A percentile compares a stretch with the other conserved stretches of the same genome.
These are phyloP conservation scores for Nephrotoma flavescens DNA, from an alignment of 2,888 invertebrate species.

Conservation along the genomic window DNA sequence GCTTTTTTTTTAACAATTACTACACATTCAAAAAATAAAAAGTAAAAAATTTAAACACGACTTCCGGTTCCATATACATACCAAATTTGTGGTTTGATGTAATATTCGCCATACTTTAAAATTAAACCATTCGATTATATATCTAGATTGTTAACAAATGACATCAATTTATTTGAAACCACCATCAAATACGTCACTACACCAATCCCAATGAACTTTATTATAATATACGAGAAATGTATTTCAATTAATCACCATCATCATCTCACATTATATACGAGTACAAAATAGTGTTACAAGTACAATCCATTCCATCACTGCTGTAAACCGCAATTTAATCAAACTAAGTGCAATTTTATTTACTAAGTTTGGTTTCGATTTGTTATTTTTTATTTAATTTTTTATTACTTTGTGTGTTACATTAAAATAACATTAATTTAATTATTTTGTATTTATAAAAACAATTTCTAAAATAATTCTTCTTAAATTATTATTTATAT, in stretches of 20 bases:
- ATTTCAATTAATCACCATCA: not conserved
- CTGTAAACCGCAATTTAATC: not conserved
- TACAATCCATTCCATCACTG: not conserved
- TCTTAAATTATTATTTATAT: not conserved
- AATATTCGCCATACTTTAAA: too few species aligned
- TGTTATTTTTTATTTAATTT: not conserved
- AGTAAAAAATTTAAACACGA: too few species aligned
- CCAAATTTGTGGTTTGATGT: too few species aligned
- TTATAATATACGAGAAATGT: not conserved
- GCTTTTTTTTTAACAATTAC: too few species aligned
- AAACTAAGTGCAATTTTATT: not conserved
- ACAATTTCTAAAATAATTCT: not conserved
- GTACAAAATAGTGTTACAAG: not conserved
- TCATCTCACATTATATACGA: not conserved
- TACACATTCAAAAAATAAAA: too few species aligned
- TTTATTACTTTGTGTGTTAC: not conserved
- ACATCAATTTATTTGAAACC: not conserved
- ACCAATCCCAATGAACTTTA: not conserved
- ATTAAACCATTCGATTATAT: not conserved
- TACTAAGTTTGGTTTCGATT: not conserved
- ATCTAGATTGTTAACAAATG: not conserved
- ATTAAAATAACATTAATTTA: not conserved
- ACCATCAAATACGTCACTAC: not conserved
- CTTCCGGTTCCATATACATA: too few species aligned
- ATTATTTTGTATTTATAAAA: not conserved